Conservation (phyloP, 2,113 vertebrate genomes). For the Lophotis ruficrista region DNA sequence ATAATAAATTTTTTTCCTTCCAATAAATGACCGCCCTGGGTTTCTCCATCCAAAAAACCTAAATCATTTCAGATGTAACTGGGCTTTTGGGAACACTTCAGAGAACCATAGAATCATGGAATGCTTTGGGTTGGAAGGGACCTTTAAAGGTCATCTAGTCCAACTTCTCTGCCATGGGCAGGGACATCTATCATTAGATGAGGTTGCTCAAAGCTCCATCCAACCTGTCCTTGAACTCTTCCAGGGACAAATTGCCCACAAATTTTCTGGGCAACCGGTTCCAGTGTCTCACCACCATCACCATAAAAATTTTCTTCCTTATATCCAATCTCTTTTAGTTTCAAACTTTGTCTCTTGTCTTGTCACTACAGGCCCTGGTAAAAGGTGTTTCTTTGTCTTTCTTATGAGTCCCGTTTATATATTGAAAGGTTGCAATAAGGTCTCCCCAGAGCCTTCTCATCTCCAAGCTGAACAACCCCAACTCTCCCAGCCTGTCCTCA, state of each 20-base stretch:
- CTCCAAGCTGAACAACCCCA: neutral
- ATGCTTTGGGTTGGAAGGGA: neutral
- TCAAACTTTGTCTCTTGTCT: neutral
- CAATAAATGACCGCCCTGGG: neutral
- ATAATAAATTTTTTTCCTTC: neutral
- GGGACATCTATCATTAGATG: neutral
- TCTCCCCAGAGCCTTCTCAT: neutral
- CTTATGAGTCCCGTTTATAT: neutral
- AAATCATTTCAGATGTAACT: neutral
- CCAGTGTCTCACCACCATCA: neutral
- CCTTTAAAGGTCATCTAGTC: neutral
- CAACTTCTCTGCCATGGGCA: accelerated
- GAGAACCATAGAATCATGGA: neutral
- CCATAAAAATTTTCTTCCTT: neutral
- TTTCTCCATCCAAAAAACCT: neutral
- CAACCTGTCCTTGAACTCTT: neutral
- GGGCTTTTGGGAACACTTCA: neutral
- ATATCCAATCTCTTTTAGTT: neutral
- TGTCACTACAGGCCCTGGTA: neutral
- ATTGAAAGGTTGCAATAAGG: neutral
- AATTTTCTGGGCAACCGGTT: neutral
- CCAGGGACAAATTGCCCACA: neutral
- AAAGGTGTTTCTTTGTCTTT: neutral
- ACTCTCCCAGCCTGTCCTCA: neutral
- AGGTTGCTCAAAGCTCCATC: neutral